A percentile compares a stretch with the other conserved stretches of the same genome.
phyloP scores from a whole-genome alignment of 2,888 invertebrate species.

The Epiblema foenella region DNA sequence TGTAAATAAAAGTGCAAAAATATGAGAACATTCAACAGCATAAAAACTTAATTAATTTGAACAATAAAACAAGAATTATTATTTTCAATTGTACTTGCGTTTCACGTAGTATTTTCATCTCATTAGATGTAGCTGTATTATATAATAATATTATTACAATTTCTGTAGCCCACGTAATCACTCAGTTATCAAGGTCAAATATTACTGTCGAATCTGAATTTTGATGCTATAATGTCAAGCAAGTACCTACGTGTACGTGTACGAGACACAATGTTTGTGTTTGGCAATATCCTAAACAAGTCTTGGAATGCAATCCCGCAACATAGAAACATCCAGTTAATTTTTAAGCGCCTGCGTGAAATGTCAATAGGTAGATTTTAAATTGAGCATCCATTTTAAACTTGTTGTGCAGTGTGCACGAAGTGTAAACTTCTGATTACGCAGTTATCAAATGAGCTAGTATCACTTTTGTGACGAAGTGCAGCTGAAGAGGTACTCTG shows the following conservation, averaged over 20 bases:
- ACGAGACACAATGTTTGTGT: neutral
- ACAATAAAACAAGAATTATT: too few relatives aligned
- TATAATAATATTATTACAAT: too few relatives aligned
- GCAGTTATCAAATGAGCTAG: neutral
- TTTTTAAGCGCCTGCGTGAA: neutral
- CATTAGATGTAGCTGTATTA: too few relatives aligned
- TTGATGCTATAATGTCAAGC: neutral
- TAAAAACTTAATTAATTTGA: too few relatives aligned
- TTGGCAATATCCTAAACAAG: slow-evolving; percentile 10
- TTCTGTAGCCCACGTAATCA: neutral
- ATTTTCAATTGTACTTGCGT: too few relatives aligned
- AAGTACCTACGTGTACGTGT: too few relatives aligned
- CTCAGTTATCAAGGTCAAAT: neutral
- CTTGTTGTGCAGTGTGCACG: neutral
- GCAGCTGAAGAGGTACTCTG: too few relatives aligned
- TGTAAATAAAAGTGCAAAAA: neutral
- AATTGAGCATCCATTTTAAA: slow-evolving; percentile 6
- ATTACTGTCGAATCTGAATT: neutral
- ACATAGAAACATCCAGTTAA: neutral
- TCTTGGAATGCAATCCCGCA: slow-evolving; percentile 9
- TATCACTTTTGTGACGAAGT: slow-evolving; percentile 5
- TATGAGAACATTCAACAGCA: neutral
- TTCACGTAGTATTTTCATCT: too few relatives aligned
- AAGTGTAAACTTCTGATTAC: neutral
- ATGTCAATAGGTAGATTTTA: slow-evolving; percentile 8